A percentile compares a stretch with the other conserved stretches of the same genome.
Conservation (phyloP, 2,797 vertebrate genomes). For the Scarus forsteni region DNA sequence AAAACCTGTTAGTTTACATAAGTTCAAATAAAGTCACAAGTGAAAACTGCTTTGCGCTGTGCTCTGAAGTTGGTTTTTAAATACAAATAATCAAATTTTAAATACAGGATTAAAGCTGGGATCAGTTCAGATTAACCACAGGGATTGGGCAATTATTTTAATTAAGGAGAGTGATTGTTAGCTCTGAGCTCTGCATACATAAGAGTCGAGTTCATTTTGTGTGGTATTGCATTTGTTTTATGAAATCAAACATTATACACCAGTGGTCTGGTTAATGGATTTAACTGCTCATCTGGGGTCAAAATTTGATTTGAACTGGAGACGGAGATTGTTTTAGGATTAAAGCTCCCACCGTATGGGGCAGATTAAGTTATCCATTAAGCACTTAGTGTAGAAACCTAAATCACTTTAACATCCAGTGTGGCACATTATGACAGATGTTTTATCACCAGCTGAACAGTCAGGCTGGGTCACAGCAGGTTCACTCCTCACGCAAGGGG, state of each 20-base stretch:
- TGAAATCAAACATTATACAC: not conserved
- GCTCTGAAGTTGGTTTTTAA: no score
- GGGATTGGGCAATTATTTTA: no score
- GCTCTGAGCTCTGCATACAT: not conserved
- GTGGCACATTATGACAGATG: conserved; percentile 4
- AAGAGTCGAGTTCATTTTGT: not conserved
- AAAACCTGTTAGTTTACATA: no score
- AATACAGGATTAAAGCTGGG: no score
- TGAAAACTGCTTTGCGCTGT: no score
- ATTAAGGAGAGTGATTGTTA: no score
- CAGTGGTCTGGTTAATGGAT: not conserved
- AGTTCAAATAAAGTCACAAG: no score
- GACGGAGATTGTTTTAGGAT: conserved; percentile 22
- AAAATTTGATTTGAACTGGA: conserved; percentile 9
- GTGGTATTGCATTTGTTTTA: no score
- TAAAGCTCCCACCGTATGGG: conserved; percentile 29
- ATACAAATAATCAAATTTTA: no score
- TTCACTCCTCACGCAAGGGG: not conserved
- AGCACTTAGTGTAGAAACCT: not conserved
- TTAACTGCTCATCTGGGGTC: not conserved
- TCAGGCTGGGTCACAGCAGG: conserved; percentile 13
- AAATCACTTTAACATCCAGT: conserved; percentile 8
- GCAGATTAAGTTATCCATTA: conserved; percentile 35
- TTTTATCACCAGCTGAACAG: conserved; percentile 5
- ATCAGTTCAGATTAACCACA: no score